Evolutionary conservation across 2,888 invertebrate genomes (phyloP).

Genomic region (Pharmacophagus antenor): DNA sequence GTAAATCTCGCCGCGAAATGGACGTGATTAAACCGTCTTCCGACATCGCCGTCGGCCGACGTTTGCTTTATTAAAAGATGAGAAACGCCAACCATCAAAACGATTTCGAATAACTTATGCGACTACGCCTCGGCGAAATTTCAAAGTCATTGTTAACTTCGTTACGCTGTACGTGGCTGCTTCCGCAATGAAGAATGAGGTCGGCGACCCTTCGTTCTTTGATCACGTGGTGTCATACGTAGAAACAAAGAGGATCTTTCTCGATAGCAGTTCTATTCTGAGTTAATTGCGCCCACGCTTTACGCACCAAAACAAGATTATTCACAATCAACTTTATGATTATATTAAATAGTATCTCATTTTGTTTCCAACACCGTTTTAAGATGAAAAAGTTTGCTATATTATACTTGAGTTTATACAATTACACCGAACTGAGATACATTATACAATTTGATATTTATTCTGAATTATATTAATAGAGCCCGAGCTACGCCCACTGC

Average conservation of each 20-base stretch:
- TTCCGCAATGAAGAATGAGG: conserved; percentile 36
- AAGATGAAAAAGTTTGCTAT: too few species aligned
- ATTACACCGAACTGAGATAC: not conserved
- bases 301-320: not conserved
- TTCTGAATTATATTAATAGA: not conserved
- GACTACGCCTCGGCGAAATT: conserved; percentile 35
- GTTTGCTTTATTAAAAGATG: conserved; percentile 31
- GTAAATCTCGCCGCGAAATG: conserved; percentile 27
- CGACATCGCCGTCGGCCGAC: conserved; percentile 19
- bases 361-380: too few species aligned
- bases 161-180: conserved; percentile 25
- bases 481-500: conserved; percentile 8
- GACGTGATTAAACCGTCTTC: conserved; percentile 24
- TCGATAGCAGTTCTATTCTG: conserved; percentile 26
- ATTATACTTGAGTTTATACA: not conserved
- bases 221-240: conserved; percentile 33
- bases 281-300: conserved; percentile 9
- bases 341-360: not conserved
- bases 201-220: conserved; percentile 32
- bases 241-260: conserved; percentile 37
- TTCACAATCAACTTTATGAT: not conserved
- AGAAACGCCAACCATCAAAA: conserved; percentile 35
- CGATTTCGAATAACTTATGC: conserved; percentile 37
- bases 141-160: conserved; percentile 36
- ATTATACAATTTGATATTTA: not conserved